These are phyloP conservation scores for Apotomis capreana DNA, from an alignment of 2,888 invertebrate genomes.

Conservation along the genomic window DNA sequence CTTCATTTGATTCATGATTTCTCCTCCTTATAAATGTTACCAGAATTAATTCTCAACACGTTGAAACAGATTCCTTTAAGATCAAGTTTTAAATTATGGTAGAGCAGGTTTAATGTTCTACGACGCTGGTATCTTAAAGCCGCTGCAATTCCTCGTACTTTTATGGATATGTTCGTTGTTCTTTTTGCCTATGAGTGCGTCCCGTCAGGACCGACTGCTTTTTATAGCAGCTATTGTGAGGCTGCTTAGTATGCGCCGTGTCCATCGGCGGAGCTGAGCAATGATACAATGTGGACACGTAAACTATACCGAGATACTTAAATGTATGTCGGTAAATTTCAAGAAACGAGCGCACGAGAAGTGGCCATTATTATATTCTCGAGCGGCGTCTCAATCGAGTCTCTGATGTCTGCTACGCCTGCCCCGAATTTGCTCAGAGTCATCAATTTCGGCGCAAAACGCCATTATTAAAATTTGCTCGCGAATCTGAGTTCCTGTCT, in stretches of 20 bases:
- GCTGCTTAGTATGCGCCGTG: constrained; percentile 67
- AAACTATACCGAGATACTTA: constrained; percentile 60
- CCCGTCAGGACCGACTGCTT: constrained; percentile 57
- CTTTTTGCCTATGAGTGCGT: constrained; percentile 52
- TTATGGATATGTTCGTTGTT: constrained; percentile 43
- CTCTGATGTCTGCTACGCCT: constrained; percentile 4
- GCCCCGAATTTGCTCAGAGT: constrained; percentile 25
- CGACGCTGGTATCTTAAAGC: constrained; percentile 21
- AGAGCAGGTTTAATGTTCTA: constrained; percentile 26
- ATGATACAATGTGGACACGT: constrained; percentile 64
- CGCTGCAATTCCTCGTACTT: constrained; percentile 31
- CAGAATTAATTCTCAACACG: constrained; percentile 11
- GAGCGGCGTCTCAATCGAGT: constrained; percentile 43
- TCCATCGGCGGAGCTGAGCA: constrained; percentile 53
- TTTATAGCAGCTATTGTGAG: constrained; percentile 67
- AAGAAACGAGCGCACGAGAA: constrained; percentile 48
- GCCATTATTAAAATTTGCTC: constrained; percentile 34
- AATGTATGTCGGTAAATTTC: constrained; percentile 54
- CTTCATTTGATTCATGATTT: not conserved
- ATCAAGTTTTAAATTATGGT: constrained; percentile 33
- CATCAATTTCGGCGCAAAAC: constrained; percentile 25
- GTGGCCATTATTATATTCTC: constrained; percentile 50
- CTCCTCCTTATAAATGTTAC: not conserved
- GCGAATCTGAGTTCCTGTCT: constrained; percentile 48
- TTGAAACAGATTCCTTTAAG: constrained; percentile 11